Conservation (phyloP, 2,888 invertebrate species). For the Barypeithes pellucidus region DNA sequence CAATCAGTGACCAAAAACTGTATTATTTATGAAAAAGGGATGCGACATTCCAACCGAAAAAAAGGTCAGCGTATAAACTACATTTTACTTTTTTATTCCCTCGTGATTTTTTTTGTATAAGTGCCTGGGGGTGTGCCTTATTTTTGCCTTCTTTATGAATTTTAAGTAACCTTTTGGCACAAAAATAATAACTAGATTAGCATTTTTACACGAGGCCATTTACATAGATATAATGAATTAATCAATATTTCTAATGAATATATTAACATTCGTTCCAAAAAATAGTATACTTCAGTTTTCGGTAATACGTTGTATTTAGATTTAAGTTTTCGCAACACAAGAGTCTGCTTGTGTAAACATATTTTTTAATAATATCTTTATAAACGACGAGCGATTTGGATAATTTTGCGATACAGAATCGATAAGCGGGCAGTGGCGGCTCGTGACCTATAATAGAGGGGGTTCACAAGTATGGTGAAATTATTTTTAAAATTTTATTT, state of each 20-base stretch:
- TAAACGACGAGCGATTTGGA: too few relatives aligned
- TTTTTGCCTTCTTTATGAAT: slow-evolving; percentile 28
- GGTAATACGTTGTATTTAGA: slow-evolving; percentile 14
- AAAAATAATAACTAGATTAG: slow-evolving; percentile 32
- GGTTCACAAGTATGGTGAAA: too few relatives aligned
- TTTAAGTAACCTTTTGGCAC: slow-evolving; percentile 23
- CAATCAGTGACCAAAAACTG: too few relatives aligned
- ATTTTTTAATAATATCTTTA: too few relatives aligned
- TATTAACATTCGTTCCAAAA: slow-evolving; percentile 27
- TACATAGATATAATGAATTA: slow-evolving; percentile 35
- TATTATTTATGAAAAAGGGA: too few relatives aligned
- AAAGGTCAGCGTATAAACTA: neutral
- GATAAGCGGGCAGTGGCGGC: too few relatives aligned
- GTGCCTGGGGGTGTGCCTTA: slow-evolving; percentile 12
- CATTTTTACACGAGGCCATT: slow-evolving; percentile 28
- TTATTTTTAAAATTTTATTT: too few relatives aligned
- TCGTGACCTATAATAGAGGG: too few relatives aligned
- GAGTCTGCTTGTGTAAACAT: too few relatives aligned
- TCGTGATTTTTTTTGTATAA: neutral
- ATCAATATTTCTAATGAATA: slow-evolving; percentile 40
- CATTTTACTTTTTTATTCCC: neutral
- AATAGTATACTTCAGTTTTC: slow-evolving; percentile 25
- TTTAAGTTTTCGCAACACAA: slow-evolving; percentile 17
- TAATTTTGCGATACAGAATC: too few relatives aligned
- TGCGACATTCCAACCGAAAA: too few relatives aligned